Evolutionary conservation across 2,113 vertebrate genomes (phyloP), one percentile per base, ranked within the genome.

Genomic region (western clawed frog (Xenopus tropicalis)): DNA sequence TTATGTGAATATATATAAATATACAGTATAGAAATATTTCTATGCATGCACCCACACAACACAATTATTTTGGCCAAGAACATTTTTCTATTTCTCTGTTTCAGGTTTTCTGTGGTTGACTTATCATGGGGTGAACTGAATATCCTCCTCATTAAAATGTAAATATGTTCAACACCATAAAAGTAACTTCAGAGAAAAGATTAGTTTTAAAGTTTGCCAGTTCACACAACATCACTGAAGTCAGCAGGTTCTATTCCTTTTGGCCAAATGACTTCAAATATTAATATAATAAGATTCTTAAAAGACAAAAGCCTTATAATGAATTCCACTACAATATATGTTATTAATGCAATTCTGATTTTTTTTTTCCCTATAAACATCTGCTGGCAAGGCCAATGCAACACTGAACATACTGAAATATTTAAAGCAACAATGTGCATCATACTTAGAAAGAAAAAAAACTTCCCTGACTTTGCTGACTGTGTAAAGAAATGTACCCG

Each of bases 231-330:
- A 54, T n/a, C 19, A n/a, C 8, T 54, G 52, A 54, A 11, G 52
- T n/a, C 52, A 54, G 52, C 16, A 54, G 19, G 52, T 54, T 54
- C 19, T 54, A 54, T 54, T 54, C 16, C 52, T n/a, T 54, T 54
- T 54, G 52, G 52, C 52, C 17, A 54, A 54, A 54, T 54, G 52
- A 54, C 52, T 54, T 54, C 52, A 54, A 54, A 54, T n/a, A 54
- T 54, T 54, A 17, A 54, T 54, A n/a, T 54, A 54, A 54, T 9
- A 54, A 54, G 19, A 54, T 54, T n/a, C 52, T 54, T 54, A 54
- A 54, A 54, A 54, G 52, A 17, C 19, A 54, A 54, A 54, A 54
- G 19, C 16, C 52, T n/a, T 54, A 17, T 54, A 54, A 48, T 54
- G 16, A 54, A 54, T 54, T n/a, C 52, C 52, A 54, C 52, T 54